These are phyloP conservation scores for Labroides dimidiatus DNA, from an alignment of 2,797 vertebrate genomes.

Conservation along the genomic window DNA sequence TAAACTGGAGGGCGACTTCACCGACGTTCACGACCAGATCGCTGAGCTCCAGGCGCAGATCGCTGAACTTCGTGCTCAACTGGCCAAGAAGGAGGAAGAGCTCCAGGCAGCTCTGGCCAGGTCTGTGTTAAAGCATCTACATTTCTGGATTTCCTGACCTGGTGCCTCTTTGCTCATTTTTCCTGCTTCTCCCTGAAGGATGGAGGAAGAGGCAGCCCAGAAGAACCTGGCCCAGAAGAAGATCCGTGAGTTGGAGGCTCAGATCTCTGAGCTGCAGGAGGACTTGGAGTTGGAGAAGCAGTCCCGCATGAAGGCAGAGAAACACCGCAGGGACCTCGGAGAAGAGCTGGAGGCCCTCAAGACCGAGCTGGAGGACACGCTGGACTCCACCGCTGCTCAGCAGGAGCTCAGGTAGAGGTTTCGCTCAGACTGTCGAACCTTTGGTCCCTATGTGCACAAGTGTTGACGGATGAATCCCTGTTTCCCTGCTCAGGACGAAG, in stretches of 20 bases:
- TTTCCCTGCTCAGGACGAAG: constrained; percentile 83
- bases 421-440: background rate
- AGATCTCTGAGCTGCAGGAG: constrained; percentile 96
- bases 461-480: background rate
- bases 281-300: constrained; percentile 95
- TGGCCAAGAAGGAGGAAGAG: constrained; percentile 98
- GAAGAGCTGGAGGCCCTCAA: constrained; percentile 98
- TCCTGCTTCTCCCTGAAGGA: constrained; percentile 75
- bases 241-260: constrained; percentile 96
- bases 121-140: constrained; percentile 76
- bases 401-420: constrained; percentile 90
- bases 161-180: too few relatives aligned
- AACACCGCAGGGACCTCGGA: constrained; percentile 95
- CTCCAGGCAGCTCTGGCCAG: constrained; percentile 94
- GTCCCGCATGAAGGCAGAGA: constrained; percentile 93
- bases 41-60: constrained; percentile 97
- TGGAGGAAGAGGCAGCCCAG: constrained; percentile 95
- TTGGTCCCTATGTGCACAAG: too few relatives aligned
- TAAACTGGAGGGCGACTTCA: constrained; percentile 96
- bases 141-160: background rate
- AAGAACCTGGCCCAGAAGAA: constrained; percentile 97
- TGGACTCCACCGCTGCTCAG: constrained; percentile 96
- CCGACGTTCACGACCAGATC: constrained; percentile 93
- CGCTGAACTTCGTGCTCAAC: constrained; percentile 94
- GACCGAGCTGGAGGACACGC: constrained; percentile 96